Evolutionary conservation across 1,140 invertebrate genomes (phyloP).

Genomic region (Drepana arcuata): DNA sequence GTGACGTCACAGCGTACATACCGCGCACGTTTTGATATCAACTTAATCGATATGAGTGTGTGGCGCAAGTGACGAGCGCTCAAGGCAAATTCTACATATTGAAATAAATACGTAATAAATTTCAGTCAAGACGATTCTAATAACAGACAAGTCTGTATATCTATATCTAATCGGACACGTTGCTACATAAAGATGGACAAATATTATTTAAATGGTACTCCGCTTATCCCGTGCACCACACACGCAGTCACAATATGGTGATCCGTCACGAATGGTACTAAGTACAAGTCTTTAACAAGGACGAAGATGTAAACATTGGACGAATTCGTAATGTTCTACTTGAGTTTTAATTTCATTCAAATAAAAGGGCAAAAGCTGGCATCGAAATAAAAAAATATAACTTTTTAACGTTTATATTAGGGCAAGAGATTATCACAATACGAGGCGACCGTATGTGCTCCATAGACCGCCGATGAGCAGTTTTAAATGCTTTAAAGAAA

Average conservation of each 20-base stretch:
- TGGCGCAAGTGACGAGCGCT: slow-evolving; percentile 34
- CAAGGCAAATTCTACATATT: not conserved
- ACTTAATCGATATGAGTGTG: slow-evolving; percentile 48
- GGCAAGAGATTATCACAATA: slow-evolving; percentile 65
- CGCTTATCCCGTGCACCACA: slow-evolving; percentile 34
- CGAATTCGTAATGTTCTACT: slow-evolving; percentile 42
- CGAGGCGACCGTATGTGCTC: slow-evolving; percentile 30
- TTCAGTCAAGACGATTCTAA: too few relatives aligned
- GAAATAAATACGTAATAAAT: too few relatives aligned
- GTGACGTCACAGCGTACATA: too few relatives aligned
- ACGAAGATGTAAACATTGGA: slow-evolving; percentile 67
- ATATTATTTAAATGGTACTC: slow-evolving; percentile 2
- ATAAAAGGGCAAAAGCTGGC: slow-evolving; percentile 28
- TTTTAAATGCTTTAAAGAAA: too few relatives aligned
- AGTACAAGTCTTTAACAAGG: slow-evolving; percentile 66
- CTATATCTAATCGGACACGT: too few relatives aligned
- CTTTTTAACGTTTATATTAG: slow-evolving; percentile 2
- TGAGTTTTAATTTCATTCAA: slow-evolving; percentile 23
- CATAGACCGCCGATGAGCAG: slow-evolving; percentile 39
- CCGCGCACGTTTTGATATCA: slow-evolving; percentile 32
- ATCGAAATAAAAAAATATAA: slow-evolving; percentile 24
- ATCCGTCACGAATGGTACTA: slow-evolving; percentile 51
- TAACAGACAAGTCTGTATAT: too few relatives aligned
- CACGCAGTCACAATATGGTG: slow-evolving; percentile 19
- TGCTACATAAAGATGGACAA: too few relatives aligned